These are phyloP conservation scores for Natator depressus DNA, from an alignment of 2,113 vertebrate species.

Conservation along the genomic window DNA sequence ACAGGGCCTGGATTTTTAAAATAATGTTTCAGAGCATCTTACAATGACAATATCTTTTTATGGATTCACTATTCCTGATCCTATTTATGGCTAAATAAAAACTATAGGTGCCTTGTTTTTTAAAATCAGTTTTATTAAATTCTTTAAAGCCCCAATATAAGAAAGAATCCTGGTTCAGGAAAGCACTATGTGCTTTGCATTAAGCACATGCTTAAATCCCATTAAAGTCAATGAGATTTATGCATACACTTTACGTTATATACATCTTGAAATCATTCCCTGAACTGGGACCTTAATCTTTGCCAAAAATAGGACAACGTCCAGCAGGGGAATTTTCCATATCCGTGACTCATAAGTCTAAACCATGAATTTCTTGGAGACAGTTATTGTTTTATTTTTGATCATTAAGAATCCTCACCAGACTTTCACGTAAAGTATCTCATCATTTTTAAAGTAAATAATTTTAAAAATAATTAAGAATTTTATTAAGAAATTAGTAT, in stretches of 20 bases:
- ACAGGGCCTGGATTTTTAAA: not conserved
- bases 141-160: no score
- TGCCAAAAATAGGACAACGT: not conserved
- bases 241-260: no score
- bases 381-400: not conserved
- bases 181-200: no score
- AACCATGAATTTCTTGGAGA: not conserved
- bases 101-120: not conserved
- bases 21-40: not conserved
- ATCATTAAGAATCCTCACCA: not conserved
- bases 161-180: no score
- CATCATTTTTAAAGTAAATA: not conserved
- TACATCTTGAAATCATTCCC: no score
- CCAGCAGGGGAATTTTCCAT: not conserved
- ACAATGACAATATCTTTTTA: not conserved
- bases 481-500: not conserved
- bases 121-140: no score
- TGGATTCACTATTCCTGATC: not conserved
- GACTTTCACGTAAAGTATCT: not conserved
- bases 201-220: no score
- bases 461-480: not conserved
- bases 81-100: slow-evolving; percentile 6
- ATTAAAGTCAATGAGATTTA: no score
- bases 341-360: not conserved
- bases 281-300: no score